Percentiles rank a stretch among this genome's conserved stretches.
These are phyloP conservation scores for Acleris cristana DNA, from an alignment of 2,888 invertebrate genomes.

Conservation along the genomic window DNA sequence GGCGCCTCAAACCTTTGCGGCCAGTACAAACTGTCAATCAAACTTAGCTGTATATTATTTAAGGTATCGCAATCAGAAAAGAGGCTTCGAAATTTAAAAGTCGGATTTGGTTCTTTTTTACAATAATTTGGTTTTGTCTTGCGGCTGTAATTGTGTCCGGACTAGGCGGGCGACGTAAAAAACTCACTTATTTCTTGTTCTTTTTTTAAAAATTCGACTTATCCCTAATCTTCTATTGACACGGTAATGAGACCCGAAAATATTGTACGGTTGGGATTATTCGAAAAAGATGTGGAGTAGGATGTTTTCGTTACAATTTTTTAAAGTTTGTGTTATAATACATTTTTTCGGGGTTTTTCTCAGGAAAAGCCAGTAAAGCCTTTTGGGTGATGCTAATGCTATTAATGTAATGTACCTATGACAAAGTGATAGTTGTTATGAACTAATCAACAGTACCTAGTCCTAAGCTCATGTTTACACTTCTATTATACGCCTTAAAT, in stretches of 20 bases:
- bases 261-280: slow-evolving; percentile 67
- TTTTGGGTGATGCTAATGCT: no score
- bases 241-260: slow-evolving; percentile 79
- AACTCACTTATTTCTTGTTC: slow-evolving; percentile 64
- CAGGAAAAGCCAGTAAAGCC: no score
- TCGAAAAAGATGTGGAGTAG: slow-evolving; percentile 52
- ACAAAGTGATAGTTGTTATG: no score
- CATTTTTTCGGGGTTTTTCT: no score
- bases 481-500: no score
- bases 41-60: slow-evolving; percentile 70
- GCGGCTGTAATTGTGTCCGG: slow-evolving; percentile 69
- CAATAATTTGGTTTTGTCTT: slow-evolving; percentile 65
- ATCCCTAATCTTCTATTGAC: slow-evolving; percentile 84
- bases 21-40: slow-evolving; percentile 72
- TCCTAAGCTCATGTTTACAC: no score
- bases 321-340: background rate
- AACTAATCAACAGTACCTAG: no score
- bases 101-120: slow-evolving; percentile 49
- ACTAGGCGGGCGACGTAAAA: slow-evolving; percentile 65
- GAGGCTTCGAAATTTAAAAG: slow-evolving; percentile 45
- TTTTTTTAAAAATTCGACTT: slow-evolving; percentile 73
- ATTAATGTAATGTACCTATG: no score
- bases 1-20: slow-evolving; percentile 55
- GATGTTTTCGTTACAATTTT: background rate
- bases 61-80: slow-evolving; percentile 62